Base-by-base conservation (phyloP, 2,888 invertebrate species). In the Isoperla grammatica region DNA sequence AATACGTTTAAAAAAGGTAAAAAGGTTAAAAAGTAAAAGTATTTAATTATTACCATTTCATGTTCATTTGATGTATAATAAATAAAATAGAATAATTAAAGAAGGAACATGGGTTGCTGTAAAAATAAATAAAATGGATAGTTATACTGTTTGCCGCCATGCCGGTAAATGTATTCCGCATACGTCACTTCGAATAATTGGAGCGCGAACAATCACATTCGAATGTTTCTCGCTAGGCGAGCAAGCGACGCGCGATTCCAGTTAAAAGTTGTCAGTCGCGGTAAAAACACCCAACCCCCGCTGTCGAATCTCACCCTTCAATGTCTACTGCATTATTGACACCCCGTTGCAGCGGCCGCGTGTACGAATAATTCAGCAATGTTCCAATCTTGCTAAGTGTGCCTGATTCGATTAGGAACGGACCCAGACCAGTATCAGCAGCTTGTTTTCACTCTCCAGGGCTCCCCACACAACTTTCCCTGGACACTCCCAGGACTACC, bases 301-400 rank as follows among this genome's bases (percentile, higher is more conserved):
- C 42, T 40, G 42, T 40, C 42, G 42, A 40, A 40, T 40, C 42
- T 40, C 42, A 15, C 42, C 42, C 42, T 40, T 40, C 42, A 40
- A 40, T 40, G 42, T 40, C 13, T 12, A 4, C 42, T 40, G 15
- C 42, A 40, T 40, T 40, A 40, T 40, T 13, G 42, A 40, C 15
- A 35, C 49, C 49, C 20, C 53, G 37, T 23, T 53, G 19, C 9
- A 12, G 19, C 53, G 17, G 39, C n/a, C n/a, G n/a, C n/a, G n/a
- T n/a, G n/a, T n/a, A n/a, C n/a, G 53, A 53, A 53, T 53, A 53
- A 53, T 53, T 53, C 53, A 53, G 49, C 29, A 50, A 50, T 50
- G 12, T 45, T 46, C 55, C 63, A 63, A 63, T 63, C 63, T 55
- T 50, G 63, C 63, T 63, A 63, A 63, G 63, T 63, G 63, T 61